Conservation (phyloP, 2,888 invertebrate species). For the Rotaria magnacalcarata region DNA sequence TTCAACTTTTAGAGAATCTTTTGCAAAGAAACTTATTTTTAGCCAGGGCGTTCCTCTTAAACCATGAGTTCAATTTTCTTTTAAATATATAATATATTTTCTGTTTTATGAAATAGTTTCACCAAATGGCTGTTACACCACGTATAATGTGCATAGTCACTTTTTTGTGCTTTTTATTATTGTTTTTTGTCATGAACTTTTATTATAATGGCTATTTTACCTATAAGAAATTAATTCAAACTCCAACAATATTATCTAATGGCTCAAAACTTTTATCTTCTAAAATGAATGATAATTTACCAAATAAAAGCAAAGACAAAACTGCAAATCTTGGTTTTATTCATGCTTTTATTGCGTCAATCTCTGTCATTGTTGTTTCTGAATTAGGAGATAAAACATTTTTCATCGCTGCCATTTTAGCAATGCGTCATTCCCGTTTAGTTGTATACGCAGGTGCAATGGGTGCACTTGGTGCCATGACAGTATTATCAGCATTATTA, state of each 20-base stretch:
- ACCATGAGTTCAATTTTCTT: no score
- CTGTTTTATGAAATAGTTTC: not conserved
- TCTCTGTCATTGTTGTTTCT: conserved; percentile 91
- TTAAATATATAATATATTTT: not conserved
- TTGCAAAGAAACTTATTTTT: no score
- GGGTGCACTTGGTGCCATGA: conserved; percentile 84
- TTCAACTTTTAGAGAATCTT: no score
- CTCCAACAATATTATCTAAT: not conserved
- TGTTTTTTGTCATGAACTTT: not conserved
- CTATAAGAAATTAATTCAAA: no score
- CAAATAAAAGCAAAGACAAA: not conserved
- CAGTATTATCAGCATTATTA: conserved; percentile 84
- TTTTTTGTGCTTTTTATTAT: not conserved
- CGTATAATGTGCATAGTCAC: not conserved
- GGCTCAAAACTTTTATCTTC: not conserved
- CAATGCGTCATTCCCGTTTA: conserved; percentile 88
- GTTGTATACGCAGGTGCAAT: conserved; percentile 90
- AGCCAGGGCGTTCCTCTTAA: no score
- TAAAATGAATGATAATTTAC: not conserved
- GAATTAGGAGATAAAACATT: conserved; percentile 98
- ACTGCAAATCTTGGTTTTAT: conserved; percentile 67
- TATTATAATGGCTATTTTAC: not conserved
- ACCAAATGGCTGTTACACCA: not conserved
- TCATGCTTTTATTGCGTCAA: conserved; percentile 86
- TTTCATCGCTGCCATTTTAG: conserved; percentile 98